Conservation (phyloP, 2,113 vertebrate species). For the Dicrurus megarhynchus region DNA sequence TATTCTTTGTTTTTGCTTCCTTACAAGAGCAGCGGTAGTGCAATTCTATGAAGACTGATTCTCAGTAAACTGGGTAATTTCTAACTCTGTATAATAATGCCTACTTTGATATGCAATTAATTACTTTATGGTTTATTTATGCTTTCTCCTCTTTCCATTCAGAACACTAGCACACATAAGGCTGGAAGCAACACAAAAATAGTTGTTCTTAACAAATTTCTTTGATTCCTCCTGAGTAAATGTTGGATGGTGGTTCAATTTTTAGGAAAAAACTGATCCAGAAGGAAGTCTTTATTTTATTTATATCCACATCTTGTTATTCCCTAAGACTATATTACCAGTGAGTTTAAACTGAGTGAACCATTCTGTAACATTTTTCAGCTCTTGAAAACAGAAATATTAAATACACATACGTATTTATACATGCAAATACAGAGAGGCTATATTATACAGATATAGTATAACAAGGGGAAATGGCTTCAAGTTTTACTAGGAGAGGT, state of each 20-base stretch:
- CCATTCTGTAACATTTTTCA: not conserved
- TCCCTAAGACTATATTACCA: not conserved
- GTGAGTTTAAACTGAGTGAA: not conserved
- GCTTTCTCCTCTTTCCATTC: not conserved
- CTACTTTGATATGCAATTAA: not conserved
- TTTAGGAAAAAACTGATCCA: not conserved
- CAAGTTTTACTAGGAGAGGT: not conserved
- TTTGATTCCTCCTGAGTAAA: not conserved
- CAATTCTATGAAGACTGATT: slow-evolving; percentile 2
- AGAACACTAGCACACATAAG: not conserved
- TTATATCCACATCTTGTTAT: not conserved
- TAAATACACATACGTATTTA: not conserved
- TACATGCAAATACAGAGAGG: not conserved
- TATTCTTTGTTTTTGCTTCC: not conserved
- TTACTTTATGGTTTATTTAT: not conserved
- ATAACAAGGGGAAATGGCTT: not conserved
- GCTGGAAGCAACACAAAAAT: not conserved
- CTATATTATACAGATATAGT: not conserved
- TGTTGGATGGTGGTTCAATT: not conserved
- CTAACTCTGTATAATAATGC: not conserved
- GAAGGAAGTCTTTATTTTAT: not conserved
- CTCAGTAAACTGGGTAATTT: not conserved
- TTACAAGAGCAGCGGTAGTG: not conserved
- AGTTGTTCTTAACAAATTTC: not conserved
- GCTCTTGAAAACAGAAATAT: not conserved